phyloP scores from a whole-genome alignment of 1,140 invertebrate species.

The Anoplophora glabripennis region DNA sequence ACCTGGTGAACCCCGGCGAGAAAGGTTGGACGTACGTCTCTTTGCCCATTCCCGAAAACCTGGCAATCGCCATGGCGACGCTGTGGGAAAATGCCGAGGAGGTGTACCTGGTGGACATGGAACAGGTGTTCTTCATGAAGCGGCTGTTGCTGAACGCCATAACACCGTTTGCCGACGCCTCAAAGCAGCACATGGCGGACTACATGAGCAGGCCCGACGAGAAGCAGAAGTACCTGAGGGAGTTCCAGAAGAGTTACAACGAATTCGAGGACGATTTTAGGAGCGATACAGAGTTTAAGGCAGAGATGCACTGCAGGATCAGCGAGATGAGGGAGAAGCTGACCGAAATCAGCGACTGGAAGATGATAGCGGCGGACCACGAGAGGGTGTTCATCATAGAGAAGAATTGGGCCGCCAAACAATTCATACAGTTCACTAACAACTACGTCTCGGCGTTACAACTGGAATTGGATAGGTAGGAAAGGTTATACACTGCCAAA shows the following conservation, averaged over 20 bases:
- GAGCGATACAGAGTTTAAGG: slow-evolving; percentile 50
- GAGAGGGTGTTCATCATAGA: slow-evolving; percentile 51
- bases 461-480: slow-evolving; percentile 54
- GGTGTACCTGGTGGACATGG: slow-evolving; percentile 53
- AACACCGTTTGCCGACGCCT: slow-evolving; percentile 53
- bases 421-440: slow-evolving; percentile 54
- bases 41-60: slow-evolving; percentile 45
- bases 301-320: slow-evolving; percentile 49
- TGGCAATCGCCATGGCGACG: slow-evolving; percentile 50
- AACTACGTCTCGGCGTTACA: slow-evolving; percentile 56
- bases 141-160: slow-evolving; percentile 53
- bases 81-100: slow-evolving; percentile 58
- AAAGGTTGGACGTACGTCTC: slow-evolving; percentile 54
- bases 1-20: slow-evolving; percentile 49
- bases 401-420: slow-evolving; percentile 54
- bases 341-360: slow-evolving; percentile 54
- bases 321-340: slow-evolving; percentile 48
- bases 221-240: slow-evolving; percentile 54
- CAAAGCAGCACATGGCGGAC: slow-evolving; percentile 53
- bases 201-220: slow-evolving; percentile 54
- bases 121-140: slow-evolving; percentile 54
- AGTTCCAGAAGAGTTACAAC: slow-evolving; percentile 58
- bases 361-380: slow-evolving; percentile 52
- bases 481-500: too few relatives aligned
- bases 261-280: slow-evolving; percentile 55